These are phyloP conservation scores for Cottoperca gobio DNA, from an alignment of 2,797 vertebrate species.

Conservation along the genomic window DNA sequence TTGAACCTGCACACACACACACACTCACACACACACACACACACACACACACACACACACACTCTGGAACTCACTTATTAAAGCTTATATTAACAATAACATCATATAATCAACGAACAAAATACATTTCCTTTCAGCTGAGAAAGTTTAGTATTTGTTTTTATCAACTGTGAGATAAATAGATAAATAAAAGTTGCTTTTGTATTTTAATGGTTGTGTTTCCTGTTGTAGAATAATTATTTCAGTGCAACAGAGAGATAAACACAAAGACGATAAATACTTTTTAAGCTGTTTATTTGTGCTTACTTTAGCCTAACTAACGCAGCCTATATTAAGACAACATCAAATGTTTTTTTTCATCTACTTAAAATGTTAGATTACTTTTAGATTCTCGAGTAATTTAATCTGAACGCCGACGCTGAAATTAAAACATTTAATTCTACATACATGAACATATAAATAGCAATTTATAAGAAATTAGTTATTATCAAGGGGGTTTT, in stretches of 20 bases:
- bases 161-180: background rate
- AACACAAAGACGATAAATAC: background rate
- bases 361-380: background rate
- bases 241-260: background rate
- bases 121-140: background rate
- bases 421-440: background rate
- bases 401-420: background rate
- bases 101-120: background rate
- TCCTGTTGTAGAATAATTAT: background rate
- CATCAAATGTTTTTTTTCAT: background rate
- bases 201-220: background rate
- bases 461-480: background rate
- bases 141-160: background rate
- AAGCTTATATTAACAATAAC: background rate
- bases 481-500: accelerated
- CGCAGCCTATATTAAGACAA: no score
- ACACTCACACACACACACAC: background rate
- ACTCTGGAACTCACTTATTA: background rate
- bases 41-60: background rate
- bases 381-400: background rate
- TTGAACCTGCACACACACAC: background rate
- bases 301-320: background rate
- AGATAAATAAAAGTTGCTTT: background rate
- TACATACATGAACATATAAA: background rate
- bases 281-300: background rate